Conservation (phyloP, 2,113 vertebrate genomes). For the Cynocephalus volans region DNA sequence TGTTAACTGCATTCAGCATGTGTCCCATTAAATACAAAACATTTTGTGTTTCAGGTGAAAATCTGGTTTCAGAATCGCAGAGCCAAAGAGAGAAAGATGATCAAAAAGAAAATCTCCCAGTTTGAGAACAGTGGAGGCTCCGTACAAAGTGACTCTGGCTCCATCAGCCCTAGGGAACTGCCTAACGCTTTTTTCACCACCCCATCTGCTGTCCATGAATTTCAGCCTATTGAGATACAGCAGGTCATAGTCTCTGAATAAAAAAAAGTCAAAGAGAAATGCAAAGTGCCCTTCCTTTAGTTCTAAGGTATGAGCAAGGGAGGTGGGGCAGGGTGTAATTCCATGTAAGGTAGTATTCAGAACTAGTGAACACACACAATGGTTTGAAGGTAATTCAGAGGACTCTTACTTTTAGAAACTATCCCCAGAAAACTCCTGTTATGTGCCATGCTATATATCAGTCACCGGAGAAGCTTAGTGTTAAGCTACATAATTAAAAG, state of each 20-base stretch:
- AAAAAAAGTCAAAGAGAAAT: neutral
- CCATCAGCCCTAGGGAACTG: slow-evolving; percentile 94
- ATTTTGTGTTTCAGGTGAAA: slow-evolving; percentile 92
- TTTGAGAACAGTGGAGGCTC: slow-evolving; percentile 94
- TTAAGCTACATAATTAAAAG: slow-evolving; percentile 53
- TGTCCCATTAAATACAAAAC: slow-evolving; percentile 31
- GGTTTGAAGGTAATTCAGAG: slow-evolving; percentile 65
- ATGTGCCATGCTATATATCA: neutral
- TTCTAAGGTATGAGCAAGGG: slow-evolving; percentile 33
- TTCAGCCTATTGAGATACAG: slow-evolving; percentile 94
- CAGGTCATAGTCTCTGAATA: slow-evolving; percentile 93
- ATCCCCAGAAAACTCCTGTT: neutral
- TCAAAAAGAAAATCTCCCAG: slow-evolving; percentile 97
- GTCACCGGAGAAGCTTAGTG: neutral
- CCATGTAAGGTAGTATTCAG: slow-evolving; percentile 43
- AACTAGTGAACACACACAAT: neutral
- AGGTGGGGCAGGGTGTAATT: slow-evolving; percentile 11
- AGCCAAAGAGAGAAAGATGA: slow-evolving; percentile 96
- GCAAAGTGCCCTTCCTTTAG: neutral
- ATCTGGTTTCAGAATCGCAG: slow-evolving; percentile 98
- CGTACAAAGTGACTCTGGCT: slow-evolving; percentile 95
- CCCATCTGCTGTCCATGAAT: slow-evolving; percentile 90
- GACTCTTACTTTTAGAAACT: slow-evolving; percentile 73
- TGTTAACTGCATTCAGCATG: neutral
- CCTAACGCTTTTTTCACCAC: slow-evolving; percentile 92